A percentile compares a stretch with the other conserved stretches of the same genome.
phyloP scores from a whole-genome alignment of 2,888 invertebrate species.

The Patella ulyssiponensis region DNA sequence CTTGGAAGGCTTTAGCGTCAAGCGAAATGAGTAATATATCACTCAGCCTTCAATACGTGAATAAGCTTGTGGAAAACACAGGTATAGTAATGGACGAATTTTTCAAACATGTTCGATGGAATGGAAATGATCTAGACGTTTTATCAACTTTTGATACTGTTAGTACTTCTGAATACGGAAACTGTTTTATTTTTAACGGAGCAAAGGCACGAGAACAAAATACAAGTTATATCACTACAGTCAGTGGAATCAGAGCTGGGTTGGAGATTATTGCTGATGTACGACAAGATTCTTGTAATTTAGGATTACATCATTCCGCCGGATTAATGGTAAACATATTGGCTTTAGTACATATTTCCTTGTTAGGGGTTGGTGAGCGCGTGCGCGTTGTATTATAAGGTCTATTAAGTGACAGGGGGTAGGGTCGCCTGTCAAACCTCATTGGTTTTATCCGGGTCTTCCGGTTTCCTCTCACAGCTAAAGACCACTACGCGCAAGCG shows the following conservation, averaged over 20 bases:
- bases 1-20: no score
- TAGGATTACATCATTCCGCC: background rate
- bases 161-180: background rate
- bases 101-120: background rate
- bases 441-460: no score
- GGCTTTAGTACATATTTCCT: no score
- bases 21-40: background rate
- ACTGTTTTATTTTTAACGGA: background rate
- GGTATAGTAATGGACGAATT: background rate
- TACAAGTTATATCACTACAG: background rate
- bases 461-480: no score
- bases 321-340: background rate
- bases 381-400: no score
- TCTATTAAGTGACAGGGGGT: no score
- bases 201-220: background rate
- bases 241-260: background rate
- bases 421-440: no score
- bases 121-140: background rate
- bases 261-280: constrained; percentile 6
- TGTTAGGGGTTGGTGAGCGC: no score
- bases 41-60: background rate
- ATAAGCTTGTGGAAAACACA: background rate
- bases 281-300: background rate
- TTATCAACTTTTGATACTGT: background rate
- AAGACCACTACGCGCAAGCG: no score